A percentile compares a stretch with the other conserved stretches of the same genome.
Evolutionary conservation across 2,797 vertebrate species (phyloP).

Genomic region (Sciaenops ocellatus): DNA sequence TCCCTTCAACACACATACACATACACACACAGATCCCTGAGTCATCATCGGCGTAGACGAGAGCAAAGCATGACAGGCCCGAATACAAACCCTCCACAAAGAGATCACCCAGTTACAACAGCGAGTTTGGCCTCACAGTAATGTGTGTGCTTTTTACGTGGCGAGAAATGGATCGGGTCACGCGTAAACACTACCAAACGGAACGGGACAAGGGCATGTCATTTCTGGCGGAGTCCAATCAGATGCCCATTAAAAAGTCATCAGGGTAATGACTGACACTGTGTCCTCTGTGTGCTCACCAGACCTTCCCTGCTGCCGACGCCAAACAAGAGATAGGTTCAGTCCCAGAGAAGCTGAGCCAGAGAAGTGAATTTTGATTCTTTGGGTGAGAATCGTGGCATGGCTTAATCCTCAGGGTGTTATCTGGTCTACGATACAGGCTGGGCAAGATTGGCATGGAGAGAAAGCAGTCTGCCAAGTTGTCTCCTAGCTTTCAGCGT

Average conservation of each 20-base stretch:
- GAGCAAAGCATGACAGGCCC: slow-evolving; percentile 45
- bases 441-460: slow-evolving; percentile 28
- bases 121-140: slow-evolving; percentile 17
- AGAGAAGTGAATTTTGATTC: slow-evolving; percentile 38
- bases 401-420: slow-evolving; percentile 25
- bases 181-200: slow-evolving; percentile 48
- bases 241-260: slow-evolving; percentile 80
- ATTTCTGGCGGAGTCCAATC: slow-evolving; percentile 74
- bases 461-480: slow-evolving; percentile 34
- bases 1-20: slow-evolving; percentile 18
- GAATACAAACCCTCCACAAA: slow-evolving; percentile 44
- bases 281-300: slow-evolving; percentile 72
- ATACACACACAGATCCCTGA: slow-evolving; percentile 62
- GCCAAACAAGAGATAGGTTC: slow-evolving; percentile 49
- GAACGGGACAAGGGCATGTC: slow-evolving; percentile 73
- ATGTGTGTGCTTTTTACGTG: slow-evolving; percentile 13
- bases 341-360: slow-evolving; percentile 37
- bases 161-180: slow-evolving; percentile 42
- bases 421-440: slow-evolving; percentile 15
- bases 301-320: slow-evolving; percentile 55
- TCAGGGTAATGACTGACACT: slow-evolving; percentile 75
- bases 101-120: slow-evolving; percentile 24
- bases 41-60: slow-evolving; percentile 61
- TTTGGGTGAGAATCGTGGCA: slow-evolving; percentile 25
- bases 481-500: slow-evolving; percentile 38